These are phyloP conservation scores for Epirrhoe tristata DNA, from an alignment of 2,888 invertebrate genomes.

Conservation along the genomic window DNA sequence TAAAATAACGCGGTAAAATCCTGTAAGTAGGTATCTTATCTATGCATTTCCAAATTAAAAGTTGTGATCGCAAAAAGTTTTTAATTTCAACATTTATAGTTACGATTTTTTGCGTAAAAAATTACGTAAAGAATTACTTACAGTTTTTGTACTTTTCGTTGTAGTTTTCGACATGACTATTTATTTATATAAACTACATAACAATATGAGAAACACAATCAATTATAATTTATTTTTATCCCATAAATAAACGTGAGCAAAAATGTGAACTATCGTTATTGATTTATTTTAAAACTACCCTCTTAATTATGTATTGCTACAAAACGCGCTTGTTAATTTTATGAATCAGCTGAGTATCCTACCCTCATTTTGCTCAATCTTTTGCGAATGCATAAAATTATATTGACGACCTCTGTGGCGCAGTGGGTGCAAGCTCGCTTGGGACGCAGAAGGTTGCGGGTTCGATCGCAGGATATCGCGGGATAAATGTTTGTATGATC, in stretches of 20 bases:
- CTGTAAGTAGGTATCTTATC: too few species aligned
- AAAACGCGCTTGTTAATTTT: neutral
- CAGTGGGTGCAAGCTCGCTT: too few species aligned
- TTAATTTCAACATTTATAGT: too few species aligned
- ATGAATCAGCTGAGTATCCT: too few species aligned
- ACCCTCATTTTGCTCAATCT: neutral
- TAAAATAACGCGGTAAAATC: too few species aligned
- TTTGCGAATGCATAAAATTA: neutral
- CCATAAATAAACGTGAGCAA: neutral
- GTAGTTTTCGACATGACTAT: slow-evolving; percentile 20
- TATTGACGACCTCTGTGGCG: too few species aligned
- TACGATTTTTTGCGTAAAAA: neutral
- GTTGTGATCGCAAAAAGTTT: too few species aligned
- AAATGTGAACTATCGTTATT: neutral
- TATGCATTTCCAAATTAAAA: too few species aligned
- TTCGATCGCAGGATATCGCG: too few species aligned
- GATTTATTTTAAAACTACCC: slow-evolving; percentile 5
- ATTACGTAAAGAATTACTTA: slow-evolving; percentile 21
- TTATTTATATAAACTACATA: slow-evolving; percentile 1
- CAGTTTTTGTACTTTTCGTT: slow-evolving; percentile 40
- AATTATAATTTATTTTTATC: neutral
- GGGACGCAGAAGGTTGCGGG: too few species aligned
- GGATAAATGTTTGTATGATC: too few species aligned
- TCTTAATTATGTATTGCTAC: neutral
- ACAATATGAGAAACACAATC: neutral